Conservation (phyloP, 2,113 vertebrate genomes). For the Vulpes ferrilata region DNA sequence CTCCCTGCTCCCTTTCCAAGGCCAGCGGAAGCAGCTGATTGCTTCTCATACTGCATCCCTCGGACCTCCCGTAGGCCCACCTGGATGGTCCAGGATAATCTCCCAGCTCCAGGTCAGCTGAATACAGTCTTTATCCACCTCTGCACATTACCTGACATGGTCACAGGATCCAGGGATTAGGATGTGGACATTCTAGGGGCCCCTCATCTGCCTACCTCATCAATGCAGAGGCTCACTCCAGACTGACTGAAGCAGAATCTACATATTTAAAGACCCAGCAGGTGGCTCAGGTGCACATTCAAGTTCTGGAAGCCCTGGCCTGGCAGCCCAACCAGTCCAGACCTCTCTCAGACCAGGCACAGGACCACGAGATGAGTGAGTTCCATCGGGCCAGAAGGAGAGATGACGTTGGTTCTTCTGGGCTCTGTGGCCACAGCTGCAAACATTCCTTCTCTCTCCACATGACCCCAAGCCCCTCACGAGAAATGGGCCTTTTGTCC, state of each 20-base stretch:
- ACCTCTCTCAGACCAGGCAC: not conserved
- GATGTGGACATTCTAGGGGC: rapidly evolving
- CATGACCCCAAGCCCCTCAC: rapidly evolving
- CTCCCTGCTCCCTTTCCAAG: not conserved
- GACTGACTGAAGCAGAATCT: not conserved
- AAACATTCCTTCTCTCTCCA: not conserved
- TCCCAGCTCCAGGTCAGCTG: not conserved
- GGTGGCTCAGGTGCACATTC: not conserved
- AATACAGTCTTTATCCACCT: not conserved
- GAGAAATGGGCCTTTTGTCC: not conserved
- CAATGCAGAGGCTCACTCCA: too few species aligned
- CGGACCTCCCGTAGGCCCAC: not conserved
- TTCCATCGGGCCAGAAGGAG: not conserved
- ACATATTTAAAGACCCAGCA: not conserved
- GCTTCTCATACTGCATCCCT: not conserved
- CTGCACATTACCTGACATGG: not conserved
- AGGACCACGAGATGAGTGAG: rapidly evolving
- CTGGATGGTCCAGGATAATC: not conserved
- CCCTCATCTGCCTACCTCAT: not conserved
- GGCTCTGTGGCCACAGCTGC: not conserved
- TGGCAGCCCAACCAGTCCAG: not conserved
- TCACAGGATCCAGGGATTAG: too few species aligned
- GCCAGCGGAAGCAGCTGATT: not conserved
- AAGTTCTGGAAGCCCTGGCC: too few species aligned
- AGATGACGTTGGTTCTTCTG: not conserved